Evolutionary conservation across 2,113 vertebrate species (phyloP).

Genomic region (Triplophysa dalaica): DNA sequence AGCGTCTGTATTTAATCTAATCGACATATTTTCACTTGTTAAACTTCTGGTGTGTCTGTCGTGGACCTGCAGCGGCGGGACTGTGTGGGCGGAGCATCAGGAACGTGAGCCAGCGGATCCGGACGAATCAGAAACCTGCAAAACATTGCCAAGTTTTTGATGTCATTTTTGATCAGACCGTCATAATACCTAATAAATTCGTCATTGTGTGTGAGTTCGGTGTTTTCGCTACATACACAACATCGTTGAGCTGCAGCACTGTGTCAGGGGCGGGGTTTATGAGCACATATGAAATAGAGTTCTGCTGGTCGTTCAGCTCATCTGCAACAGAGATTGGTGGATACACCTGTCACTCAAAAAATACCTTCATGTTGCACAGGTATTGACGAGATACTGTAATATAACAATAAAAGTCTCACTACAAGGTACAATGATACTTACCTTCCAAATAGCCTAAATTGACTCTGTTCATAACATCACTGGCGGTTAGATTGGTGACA

Average conservation of each 20-base stretch:
- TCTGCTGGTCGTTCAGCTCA: conserved; percentile 95
- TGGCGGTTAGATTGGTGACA: conserved; percentile 93
- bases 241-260: conserved; percentile 89
- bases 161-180: no score
- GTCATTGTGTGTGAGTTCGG: not conserved
- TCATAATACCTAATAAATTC: no score
- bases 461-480: conserved; percentile 98
- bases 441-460: conserved; percentile 98
- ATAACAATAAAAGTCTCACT: not conserved
- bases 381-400: not conserved
- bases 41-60: conserved; percentile 32
- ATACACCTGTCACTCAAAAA: not conserved
- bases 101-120: conserved; percentile 89
- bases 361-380: not conserved
- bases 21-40: not conserved
- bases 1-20: not conserved
- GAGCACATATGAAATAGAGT: conserved; percentile 91
- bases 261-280: conserved; percentile 94
- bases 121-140: conserved; percentile 91
- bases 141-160: not conserved
- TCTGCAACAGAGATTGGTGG: conserved; percentile 73
- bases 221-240: conserved; percentile 81
- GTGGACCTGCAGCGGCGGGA: conserved; percentile 68
- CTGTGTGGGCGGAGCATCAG: conserved; percentile 76
- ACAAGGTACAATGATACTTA: conserved; percentile 57